phyloP scores from a whole-genome alignment of 2,797 vertebrate genomes.

The Dipus sagitta region DNA sequence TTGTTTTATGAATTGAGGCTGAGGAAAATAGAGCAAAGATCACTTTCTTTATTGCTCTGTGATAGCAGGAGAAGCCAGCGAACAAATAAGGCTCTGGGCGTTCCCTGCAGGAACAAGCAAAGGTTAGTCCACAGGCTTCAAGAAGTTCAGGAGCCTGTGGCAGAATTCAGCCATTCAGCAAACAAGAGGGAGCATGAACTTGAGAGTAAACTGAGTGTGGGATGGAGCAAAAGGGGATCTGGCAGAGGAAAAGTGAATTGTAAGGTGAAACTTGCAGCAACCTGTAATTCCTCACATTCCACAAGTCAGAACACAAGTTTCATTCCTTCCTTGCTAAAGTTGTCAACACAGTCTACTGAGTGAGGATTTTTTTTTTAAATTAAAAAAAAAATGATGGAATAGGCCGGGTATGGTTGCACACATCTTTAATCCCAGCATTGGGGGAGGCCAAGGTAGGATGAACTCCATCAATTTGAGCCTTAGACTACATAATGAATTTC shows the following conservation, averaged over 20 bases:
- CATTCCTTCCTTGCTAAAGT: background rate
- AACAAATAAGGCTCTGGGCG: constrained; percentile 25
- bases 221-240: background rate
- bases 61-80: constrained; percentile 28
- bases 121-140: background rate
- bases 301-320: background rate
- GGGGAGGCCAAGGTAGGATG: too few species aligned
- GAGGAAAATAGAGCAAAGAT: constrained; percentile 47
- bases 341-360: background rate
- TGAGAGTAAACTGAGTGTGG: background rate
- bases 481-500: too few species aligned
- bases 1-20: constrained; percentile 17
- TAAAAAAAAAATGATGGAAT: background rate
- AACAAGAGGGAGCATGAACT: background rate
- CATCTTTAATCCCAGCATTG: too few species aligned
- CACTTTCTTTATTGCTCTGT: constrained; percentile 64
- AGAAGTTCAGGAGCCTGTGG: background rate
- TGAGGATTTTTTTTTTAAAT: background rate
- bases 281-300: background rate
- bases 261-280: background rate
- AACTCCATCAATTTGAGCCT: too few species aligned
- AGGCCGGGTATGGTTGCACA: too few species aligned
- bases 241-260: background rate
- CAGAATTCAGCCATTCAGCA: background rate
- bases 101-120: background rate